phyloP scores from a whole-genome alignment of 2,888 invertebrate genomes.

The Drosophila anomelani region DNA sequence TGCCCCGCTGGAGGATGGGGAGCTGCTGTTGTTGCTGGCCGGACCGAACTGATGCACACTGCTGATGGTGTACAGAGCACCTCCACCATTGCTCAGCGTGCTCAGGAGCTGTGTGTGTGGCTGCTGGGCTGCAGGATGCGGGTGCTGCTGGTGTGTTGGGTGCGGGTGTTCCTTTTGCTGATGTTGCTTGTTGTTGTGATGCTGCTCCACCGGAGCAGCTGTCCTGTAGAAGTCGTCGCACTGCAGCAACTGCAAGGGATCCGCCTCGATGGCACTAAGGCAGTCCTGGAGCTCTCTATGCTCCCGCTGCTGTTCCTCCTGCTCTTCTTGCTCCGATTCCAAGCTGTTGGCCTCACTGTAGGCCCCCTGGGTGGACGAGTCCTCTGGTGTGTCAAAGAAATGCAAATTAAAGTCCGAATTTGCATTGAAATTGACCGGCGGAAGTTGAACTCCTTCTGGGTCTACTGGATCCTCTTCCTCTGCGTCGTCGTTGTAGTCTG shows the following conservation, averaged over 20 bases:
- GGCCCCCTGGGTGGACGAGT: slow-evolving; percentile 88
- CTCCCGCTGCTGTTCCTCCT: slow-evolving; percentile 35
- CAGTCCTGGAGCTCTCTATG: slow-evolving; percentile 61
- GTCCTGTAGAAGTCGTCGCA: slow-evolving; percentile 64
- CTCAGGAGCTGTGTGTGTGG: slow-evolving; percentile 57
- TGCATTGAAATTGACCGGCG: slow-evolving; percentile 89
- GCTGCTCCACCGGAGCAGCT: slow-evolving; percentile 33
- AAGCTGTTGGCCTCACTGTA: slow-evolving; percentile 88
- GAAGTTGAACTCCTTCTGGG: slow-evolving; percentile 69
- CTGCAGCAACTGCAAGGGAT: slow-evolving; percentile 72
- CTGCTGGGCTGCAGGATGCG: slow-evolving; percentile 39
- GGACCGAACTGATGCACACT: slow-evolving; percentile 83
- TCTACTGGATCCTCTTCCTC: slow-evolving; percentile 29
- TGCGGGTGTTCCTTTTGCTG: slow-evolving; percentile 28
- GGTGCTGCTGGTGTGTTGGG: slow-evolving; percentile 30
- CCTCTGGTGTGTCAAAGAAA: slow-evolving; percentile 91
- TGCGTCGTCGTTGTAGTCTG: slow-evolving; percentile 30
- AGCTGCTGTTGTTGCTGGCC: slow-evolving; percentile 69
- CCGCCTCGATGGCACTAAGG: slow-evolving; percentile 74
- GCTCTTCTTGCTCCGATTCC: slow-evolving; percentile 84
- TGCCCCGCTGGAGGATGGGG: slow-evolving; percentile 67
- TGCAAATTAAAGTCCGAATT: slow-evolving; percentile 92
- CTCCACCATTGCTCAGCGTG: slow-evolving; percentile 83
- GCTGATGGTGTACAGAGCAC: slow-evolving; percentile 82
- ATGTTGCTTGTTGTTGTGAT: slow-evolving; percentile 11